Evolutionary conservation across 2,797 vertebrate genomes (phyloP).

Genomic region (Arnoldichthys spilopterus): DNA sequence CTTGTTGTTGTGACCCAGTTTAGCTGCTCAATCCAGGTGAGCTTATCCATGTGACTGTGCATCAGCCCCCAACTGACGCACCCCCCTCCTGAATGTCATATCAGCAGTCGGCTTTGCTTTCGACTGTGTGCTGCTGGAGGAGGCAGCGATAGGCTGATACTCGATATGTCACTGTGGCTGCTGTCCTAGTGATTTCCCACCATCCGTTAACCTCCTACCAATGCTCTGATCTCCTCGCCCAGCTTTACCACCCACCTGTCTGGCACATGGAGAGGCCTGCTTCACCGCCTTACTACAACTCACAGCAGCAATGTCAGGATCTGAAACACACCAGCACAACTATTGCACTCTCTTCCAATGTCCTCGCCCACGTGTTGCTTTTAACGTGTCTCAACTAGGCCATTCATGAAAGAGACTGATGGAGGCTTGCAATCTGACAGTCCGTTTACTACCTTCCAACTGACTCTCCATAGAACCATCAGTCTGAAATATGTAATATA

Average conservation of each 20-base stretch:
- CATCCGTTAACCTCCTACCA: slow-evolving; percentile 21
- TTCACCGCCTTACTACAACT: slow-evolving; percentile 1
- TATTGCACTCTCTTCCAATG: neutral
- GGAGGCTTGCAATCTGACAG: neutral
- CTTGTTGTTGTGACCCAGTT: slow-evolving; percentile 50
- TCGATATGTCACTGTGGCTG: slow-evolving; percentile 26
- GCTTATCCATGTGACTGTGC: slow-evolving; percentile 38
- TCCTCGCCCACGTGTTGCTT: slow-evolving; percentile 1
- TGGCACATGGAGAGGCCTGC: slow-evolving; percentile 4
- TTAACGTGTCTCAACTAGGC: neutral
- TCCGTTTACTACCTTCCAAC: neutral
- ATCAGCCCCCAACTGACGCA: slow-evolving; percentile 25
- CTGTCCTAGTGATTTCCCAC: slow-evolving; percentile 30
- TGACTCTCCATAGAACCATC: neutral
- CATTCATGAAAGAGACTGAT: slow-evolving; percentile 10
- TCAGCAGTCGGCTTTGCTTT: slow-evolving; percentile 26
- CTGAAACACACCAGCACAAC: slow-evolving; percentile 8
- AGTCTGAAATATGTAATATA: neutral
- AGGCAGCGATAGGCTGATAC: slow-evolving; percentile 22
- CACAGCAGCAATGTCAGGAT: neutral
- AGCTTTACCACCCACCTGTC: slow-evolving; percentile 33
- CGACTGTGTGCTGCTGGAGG: slow-evolving; percentile 31
- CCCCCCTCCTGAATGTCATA: slow-evolving; percentile 35
- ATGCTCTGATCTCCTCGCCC: slow-evolving; percentile 12
- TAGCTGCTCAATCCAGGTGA: slow-evolving; percentile 45